Conservation (phyloP, 92 coral and sea anemone species). For the Hydrozoanthus gracilis region DNA sequence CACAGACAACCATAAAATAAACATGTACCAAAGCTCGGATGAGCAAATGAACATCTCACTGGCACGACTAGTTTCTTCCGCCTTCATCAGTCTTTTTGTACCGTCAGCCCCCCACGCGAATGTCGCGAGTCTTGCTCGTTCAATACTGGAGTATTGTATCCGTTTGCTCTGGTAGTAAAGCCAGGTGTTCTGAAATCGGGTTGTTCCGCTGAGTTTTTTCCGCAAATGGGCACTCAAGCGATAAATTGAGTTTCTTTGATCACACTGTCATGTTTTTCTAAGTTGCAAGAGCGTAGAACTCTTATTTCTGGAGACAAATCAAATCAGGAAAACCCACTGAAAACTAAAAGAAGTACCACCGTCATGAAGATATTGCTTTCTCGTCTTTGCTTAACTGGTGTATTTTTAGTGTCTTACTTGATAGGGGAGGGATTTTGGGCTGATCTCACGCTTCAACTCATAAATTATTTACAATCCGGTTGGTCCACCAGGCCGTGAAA, state of each 20-base stretch:
- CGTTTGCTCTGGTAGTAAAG: background rate
- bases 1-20: conserved; percentile 36
- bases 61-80: background rate
- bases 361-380: background rate
- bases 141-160: background rate
- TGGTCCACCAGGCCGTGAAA: background rate
- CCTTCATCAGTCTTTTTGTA: background rate
- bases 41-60: conserved; percentile 2
- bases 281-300: background rate
- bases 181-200: background rate
- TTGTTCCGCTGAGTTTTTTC: background rate
- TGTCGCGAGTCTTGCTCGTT: background rate
- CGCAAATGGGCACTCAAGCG: background rate
- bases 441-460: conserved; percentile 37
- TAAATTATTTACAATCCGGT: conserved; percentile 25
- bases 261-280: background rate
- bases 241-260: background rate
- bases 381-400: background rate
- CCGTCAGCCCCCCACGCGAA: background rate
- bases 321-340: background rate
- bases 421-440: conserved; percentile 21
- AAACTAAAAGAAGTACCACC: background rate
- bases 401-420: background rate
- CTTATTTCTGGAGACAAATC: background rate
- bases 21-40: conserved; percentile 42